Evolutionary conservation across 2,113 vertebrate species (phyloP), one percentile per base, ranked within the genome.

Genomic region (Rhinopomastus cyanomelas): DNA sequence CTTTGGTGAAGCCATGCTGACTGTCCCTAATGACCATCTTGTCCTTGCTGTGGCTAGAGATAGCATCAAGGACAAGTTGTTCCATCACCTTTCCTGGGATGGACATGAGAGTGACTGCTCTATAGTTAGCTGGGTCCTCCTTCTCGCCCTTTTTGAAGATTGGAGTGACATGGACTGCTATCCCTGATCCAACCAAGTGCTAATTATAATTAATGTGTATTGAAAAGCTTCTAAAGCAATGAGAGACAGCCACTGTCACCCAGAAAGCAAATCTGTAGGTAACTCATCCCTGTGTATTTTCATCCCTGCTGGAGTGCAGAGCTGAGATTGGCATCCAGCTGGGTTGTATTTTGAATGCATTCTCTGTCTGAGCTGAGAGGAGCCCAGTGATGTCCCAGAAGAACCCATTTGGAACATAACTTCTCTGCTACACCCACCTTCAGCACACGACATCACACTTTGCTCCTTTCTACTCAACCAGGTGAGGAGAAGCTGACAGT

Each of bases 401-500:
- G 52, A 91, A 75, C 85, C 52, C 16, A 39, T 46, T 44, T n/a
- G 81, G 10, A 57, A 29, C 52, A 5, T 34, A 87, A 68, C 30
- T 84, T 81, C 64, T 78, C 64, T 89, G 68, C 53, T 92, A 84
- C 74, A 57, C 69, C 88, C 90, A 88, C 78, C 68, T 73, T 76
- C 48, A 85, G 30, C 60, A 66, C 6, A 0, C 30, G 49, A 81
- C 81, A 78, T 52, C 79, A 52, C 46, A 66, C 57, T 44, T 71
- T 66, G 62, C 30, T 93, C 42, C 52, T 56, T 85, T 94, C 65
- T 68, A 90, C 29, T 90, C 88, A 77, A 44, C 74, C 69, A 89
- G 90, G 88, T 91, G 48, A 89, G 69, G 65, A 81, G 77, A 90
- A 87, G 75, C 72, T 93, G 79, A 85, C 81, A 92, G 79, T 30